These are phyloP conservation scores for Minunthozetes semirufus DNA, from an alignment of 2,888 invertebrate genomes.

Conservation along the genomic window DNA sequence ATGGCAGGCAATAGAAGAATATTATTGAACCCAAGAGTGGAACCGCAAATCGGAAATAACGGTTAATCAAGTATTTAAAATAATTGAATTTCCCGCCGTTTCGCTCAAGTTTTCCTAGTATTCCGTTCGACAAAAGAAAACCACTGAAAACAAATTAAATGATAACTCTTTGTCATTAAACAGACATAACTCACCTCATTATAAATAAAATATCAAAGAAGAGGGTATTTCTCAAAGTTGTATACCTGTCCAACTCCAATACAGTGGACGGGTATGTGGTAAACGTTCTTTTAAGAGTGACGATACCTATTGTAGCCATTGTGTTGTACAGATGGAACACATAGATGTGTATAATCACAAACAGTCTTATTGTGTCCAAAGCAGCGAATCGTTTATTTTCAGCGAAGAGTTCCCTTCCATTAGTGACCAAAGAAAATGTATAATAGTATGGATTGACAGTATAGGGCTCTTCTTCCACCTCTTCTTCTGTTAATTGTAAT, in stretches of 20 bases:
- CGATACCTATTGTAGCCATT: constrained; percentile 29
- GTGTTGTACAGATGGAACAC: constrained; percentile 32
- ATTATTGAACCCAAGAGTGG: constrained; percentile 30
- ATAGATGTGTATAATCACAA: constrained; percentile 28
- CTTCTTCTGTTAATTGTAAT: not conserved
- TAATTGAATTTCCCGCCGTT: constrained; percentile 32
- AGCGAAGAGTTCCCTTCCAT: constrained; percentile 10
- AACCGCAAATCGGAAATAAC: constrained; percentile 32
- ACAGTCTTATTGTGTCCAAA: constrained; percentile 33
- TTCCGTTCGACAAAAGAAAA: constrained; percentile 13
- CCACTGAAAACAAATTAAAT: constrained; percentile 12
- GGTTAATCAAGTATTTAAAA: constrained; percentile 14
- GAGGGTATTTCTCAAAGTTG: constrained; percentile 28
- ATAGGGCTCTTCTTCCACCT: not conserved
- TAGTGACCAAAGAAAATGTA: constrained; percentile 32
- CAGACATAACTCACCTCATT: constrained; percentile 24
- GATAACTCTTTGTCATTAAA: not conserved
- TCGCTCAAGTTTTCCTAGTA: constrained; percentile 27
- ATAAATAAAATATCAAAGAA: constrained; percentile 33
- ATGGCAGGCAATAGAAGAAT: constrained; percentile 30
- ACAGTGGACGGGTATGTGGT: constrained; percentile 27
- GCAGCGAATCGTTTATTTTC: constrained; percentile 3
- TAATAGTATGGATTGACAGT: constrained; percentile 27
- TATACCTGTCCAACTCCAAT: constrained; percentile 22
- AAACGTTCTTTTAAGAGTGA: constrained; percentile 30